Conservation (phyloP, 2,888 invertebrate species). For the Caenorhabditis macrosperma region DNA sequence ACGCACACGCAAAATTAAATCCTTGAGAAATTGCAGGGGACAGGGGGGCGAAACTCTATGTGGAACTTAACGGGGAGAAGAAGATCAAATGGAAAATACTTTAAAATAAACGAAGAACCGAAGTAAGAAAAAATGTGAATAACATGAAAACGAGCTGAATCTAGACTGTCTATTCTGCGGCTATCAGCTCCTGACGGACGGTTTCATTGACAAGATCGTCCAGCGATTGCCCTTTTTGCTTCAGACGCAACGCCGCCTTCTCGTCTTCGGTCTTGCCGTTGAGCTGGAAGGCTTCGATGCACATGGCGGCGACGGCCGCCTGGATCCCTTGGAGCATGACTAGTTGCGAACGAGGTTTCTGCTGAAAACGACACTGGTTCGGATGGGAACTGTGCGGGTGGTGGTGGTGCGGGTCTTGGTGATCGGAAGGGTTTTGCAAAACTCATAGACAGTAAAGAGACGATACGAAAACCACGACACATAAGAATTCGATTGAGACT, state of each 20-base stretch:
- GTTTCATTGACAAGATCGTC: slow-evolving; percentile 55
- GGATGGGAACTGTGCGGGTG: not conserved
- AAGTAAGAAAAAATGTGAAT: slow-evolving; percentile 18
- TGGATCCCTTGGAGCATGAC: slow-evolving; percentile 59
- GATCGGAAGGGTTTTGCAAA: not conserved
- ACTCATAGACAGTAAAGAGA: slow-evolving; percentile 28
- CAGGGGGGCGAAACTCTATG: not conserved
- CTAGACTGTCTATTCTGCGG: slow-evolving; percentile 48
- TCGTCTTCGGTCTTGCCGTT: slow-evolving; percentile 48
- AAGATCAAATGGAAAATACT: not conserved
- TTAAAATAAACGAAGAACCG: not conserved
- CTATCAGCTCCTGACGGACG: slow-evolving; percentile 51
- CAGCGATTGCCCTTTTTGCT: slow-evolving; percentile 40
- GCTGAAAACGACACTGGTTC: slow-evolving; percentile 37
- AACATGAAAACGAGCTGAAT: slow-evolving; percentile 13
- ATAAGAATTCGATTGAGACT: slow-evolving; percentile 21
- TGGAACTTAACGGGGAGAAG: not conserved
- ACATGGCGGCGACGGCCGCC: slow-evolving; percentile 57
- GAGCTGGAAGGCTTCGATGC: slow-evolving; percentile 51
- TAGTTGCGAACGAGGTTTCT: slow-evolving; percentile 56
- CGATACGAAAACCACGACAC: not conserved
- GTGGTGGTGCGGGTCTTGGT: not conserved
- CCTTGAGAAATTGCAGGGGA: slow-evolving; percentile 4
- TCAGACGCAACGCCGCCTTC: slow-evolving; percentile 19
- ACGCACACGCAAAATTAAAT: not conserved